These are phyloP conservation scores for Silurus glanis DNA, from an alignment of 2,113 vertebrate species.

Conservation along the genomic window DNA sequence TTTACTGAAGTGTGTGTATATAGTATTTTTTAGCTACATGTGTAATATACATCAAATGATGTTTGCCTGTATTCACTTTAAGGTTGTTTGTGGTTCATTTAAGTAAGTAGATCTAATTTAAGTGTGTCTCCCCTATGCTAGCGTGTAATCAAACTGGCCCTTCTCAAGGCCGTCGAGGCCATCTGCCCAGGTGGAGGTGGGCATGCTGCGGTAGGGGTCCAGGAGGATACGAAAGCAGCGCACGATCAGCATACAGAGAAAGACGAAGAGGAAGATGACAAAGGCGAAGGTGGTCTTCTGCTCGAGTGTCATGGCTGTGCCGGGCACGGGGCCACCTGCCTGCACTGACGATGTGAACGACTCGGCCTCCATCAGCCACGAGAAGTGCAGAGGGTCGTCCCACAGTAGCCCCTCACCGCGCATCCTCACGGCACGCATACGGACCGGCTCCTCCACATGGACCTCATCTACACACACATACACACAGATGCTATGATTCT, in stretches of 20 bases:
- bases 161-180: slow-evolving; percentile 81
- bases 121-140: slow-evolving; percentile 62
- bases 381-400: slow-evolving; percentile 62
- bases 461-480: slow-evolving; percentile 48
- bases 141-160: slow-evolving; percentile 79
- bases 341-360: slow-evolving; percentile 70
- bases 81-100: not conserved
- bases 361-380: slow-evolving; percentile 76
- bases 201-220: slow-evolving; percentile 81
- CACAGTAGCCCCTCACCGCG: slow-evolving; percentile 62
- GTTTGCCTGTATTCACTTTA: slow-evolving; percentile 7
- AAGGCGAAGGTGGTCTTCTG: slow-evolving; percentile 83
- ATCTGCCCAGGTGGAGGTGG: slow-evolving; percentile 82
- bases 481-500: not conserved
- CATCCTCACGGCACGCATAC: slow-evolving; percentile 61
- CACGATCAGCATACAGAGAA: slow-evolving; percentile 81
- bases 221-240: slow-evolving; percentile 82
- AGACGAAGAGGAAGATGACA: slow-evolving; percentile 81
- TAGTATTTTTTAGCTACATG: slow-evolving; percentile 23
- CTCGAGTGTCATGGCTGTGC: slow-evolving; percentile 77
- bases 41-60: slow-evolving; percentile 17
- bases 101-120: not conserved
- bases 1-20: slow-evolving; percentile 12
- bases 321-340: slow-evolving; percentile 59
- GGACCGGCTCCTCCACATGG: slow-evolving; percentile 52